These are phyloP conservation scores for Oryzias curvinotus DNA, from an alignment of 2,113 vertebrate species.

Conservation along the genomic window DNA sequence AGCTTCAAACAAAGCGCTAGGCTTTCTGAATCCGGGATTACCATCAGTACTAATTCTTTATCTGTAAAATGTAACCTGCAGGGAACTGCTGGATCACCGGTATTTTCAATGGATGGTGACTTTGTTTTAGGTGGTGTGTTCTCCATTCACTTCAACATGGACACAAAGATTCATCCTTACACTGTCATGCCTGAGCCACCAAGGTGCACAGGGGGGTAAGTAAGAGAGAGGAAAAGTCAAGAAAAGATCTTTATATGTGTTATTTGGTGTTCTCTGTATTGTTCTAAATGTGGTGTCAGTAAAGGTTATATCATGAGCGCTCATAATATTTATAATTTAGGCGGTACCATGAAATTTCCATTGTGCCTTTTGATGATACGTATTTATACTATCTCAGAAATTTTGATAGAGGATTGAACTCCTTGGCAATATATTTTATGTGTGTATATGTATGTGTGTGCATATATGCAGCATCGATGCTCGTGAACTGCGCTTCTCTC, in stretches of 20 bases:
- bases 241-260: background rate
- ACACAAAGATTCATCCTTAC: conserved; percentile 50
- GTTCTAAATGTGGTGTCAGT: no score
- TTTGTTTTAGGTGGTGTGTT: conserved; percentile 71
- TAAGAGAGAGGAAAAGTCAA: background rate
- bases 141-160: conserved; percentile 52
- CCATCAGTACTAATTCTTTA: background rate
- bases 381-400: no score
- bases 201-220: conserved; percentile 66
- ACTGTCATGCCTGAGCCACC: conserved; percentile 53
- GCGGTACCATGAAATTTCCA: no score
- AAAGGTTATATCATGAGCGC: background rate
- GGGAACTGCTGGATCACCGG: conserved; percentile 37
- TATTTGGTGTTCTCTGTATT: no score
- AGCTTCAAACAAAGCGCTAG: background rate
- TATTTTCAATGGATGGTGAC: conserved; percentile 63
- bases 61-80: conserved; percentile 49
- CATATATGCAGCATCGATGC: conserved; percentile 64
- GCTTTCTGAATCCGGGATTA: background rate
- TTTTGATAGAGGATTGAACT: background rate
- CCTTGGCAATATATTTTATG: background rate
- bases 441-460: background rate
- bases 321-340: background rate
- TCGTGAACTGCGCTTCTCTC: conserved; percentile 62
- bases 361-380: no score